Evolutionary conservation across 2,797 vertebrate species (phyloP).

Genomic region (Eulemur albifrons): DNA sequence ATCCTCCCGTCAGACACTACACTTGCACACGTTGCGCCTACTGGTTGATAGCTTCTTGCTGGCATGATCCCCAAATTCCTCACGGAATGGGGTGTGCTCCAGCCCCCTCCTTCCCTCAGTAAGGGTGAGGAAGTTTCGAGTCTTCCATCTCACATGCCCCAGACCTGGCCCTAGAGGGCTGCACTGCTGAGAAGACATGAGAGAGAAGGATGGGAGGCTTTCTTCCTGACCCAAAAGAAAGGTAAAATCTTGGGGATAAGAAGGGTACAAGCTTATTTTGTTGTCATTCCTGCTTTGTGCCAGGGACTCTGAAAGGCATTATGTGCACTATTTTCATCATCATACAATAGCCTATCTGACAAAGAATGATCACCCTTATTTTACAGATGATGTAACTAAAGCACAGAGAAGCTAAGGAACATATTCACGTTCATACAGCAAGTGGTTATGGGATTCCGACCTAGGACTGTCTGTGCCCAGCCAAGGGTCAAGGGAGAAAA

Average conservation of each 20-base stretch:
- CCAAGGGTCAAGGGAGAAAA: not conserved
- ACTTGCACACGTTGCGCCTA: accelerated
- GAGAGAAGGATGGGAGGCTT: not conserved
- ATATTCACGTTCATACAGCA: not conserved
- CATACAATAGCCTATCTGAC: not conserved
- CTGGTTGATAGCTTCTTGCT: not conserved
- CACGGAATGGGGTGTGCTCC: not conserved
- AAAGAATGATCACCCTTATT: not conserved
- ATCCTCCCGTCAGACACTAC: not conserved
- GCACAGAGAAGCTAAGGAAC: not conserved
- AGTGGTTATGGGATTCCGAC: not conserved
- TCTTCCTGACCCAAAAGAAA: not conserved
- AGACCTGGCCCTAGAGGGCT: not conserved
- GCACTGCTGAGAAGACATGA: not conserved
- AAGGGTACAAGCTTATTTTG: not conserved
- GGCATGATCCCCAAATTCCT: not conserved
- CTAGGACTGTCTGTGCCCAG: not conserved
- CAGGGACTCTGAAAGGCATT: not conserved
- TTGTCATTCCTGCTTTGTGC: not conserved
- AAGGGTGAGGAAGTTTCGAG: not conserved
- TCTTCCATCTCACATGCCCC: not conserved
- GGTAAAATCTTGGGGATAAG: not conserved
- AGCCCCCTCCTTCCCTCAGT: not conserved
- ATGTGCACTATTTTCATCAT: not conserved
- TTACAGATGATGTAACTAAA: not conserved